A percentile compares a stretch with the other conserved stretches of the same genome.
Conservation (phyloP, 2,797 vertebrate genomes). For the Erpetoichthys calabaricus region DNA sequence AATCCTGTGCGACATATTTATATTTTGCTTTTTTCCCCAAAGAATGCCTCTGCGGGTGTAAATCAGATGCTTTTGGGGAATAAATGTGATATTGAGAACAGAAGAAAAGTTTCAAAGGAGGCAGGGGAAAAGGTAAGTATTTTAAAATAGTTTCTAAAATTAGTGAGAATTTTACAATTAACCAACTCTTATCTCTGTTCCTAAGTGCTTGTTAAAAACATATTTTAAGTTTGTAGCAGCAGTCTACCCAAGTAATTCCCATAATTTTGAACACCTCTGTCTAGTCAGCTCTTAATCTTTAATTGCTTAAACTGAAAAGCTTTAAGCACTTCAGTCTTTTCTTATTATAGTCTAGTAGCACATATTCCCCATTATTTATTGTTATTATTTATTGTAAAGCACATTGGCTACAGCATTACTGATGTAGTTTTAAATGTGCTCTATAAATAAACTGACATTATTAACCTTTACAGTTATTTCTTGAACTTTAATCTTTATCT, state of each 20-base stretch:
- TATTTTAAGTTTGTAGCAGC: neutral
- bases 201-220: too few species aligned
- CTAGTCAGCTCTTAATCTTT: neutral
- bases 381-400: too few species aligned
- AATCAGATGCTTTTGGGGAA: conserved; percentile 79
- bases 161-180: neutral
- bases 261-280: neutral
- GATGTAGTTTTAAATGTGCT: too few species aligned
- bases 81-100: conserved; percentile 86
- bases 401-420: too few species aligned
- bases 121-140: conserved; percentile 67
- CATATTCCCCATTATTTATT: too few species aligned
- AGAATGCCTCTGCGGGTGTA: conserved; percentile 82
- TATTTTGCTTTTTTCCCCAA: neutral
- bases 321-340: too few species aligned
- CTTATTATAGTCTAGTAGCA: too few species aligned
- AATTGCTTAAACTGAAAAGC: too few species aligned
- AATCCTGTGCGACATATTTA: neutral
- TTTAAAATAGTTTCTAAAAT: neutral
- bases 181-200: neutral
- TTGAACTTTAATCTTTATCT: too few species aligned
- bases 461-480: too few species aligned
- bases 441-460: too few species aligned
- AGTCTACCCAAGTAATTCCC: neutral
- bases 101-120: conserved; percentile 70